phyloP scores from a whole-genome alignment of 2,113 vertebrate genomes.

The Hystrix cristata region DNA sequence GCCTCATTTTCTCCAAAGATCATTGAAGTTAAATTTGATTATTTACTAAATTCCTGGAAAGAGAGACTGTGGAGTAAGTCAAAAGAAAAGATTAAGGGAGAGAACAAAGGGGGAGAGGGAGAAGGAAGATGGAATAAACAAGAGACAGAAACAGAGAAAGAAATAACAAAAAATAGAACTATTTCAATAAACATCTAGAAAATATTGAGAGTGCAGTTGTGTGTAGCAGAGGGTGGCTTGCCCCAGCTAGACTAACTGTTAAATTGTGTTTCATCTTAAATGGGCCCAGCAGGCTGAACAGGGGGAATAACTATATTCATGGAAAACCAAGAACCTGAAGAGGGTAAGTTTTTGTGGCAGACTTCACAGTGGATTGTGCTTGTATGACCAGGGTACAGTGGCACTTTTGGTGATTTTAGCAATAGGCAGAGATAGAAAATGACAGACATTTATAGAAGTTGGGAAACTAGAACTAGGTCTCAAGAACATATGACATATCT shows the following conservation, averaged over 20 bases:
- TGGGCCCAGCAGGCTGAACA: background rate
- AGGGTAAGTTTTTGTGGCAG: background rate
- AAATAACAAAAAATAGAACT: background rate
- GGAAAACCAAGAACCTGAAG: background rate
- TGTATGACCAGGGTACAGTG: background rate
- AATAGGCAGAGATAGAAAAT: background rate
- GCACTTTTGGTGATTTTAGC: background rate
- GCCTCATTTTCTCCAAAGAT: background rate
- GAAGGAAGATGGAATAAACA: too few species aligned
- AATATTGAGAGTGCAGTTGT: background rate
- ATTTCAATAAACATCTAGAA: background rate
- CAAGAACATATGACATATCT: background rate
- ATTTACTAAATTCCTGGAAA: background rate
- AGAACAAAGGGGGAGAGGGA: background rate
- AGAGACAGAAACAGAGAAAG: background rate
- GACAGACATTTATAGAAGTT: background rate
- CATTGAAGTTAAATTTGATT: background rate
- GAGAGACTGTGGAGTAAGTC: background rate
- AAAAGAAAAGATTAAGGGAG: background rate
- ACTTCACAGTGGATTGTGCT: background rate
- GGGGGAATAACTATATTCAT: background rate
- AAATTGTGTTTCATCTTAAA: background rate
- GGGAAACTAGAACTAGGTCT: background rate
- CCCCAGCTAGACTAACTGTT: background rate
- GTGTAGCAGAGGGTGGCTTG: background rate